Evolutionary conservation across 2,888 invertebrate genomes (phyloP), one percentile per base, ranked within the genome.

Genomic region (Hirtodrosophila histrioides): DNA sequence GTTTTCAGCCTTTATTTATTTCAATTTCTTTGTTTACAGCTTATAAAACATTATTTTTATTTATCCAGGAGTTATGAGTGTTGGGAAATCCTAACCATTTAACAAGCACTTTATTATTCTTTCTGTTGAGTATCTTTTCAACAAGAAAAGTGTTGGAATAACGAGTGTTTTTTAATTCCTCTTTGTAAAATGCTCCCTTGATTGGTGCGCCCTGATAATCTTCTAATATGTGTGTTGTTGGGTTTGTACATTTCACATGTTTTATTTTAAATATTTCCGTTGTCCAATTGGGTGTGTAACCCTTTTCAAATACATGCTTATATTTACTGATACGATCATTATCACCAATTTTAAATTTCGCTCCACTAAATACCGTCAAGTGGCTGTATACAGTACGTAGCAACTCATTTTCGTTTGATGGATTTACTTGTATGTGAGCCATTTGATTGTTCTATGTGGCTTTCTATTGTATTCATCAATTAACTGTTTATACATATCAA

Each of bases 241-340:
- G 88, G 68, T 33, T 33, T 33, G 33, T 5, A 10, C 81, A 64
- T 70, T 41, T 69, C 84, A 62, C 54, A 89, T 58, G 64, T 71
- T 27, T 51, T 58, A 88, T 77, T 57, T 73, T 71, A 67, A 89
- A 88, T 46, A 88, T 67, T 67, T 89, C 88, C 9, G 78, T 78
- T n/a, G 85, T 78, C 86, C 88, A 89, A 57, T 85, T 82, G 1
- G 86, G 82, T 37, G 84, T 87, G 67, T 81, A 89, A 2, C 85
- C 83, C 54, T 66, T 70, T 55, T 61, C 64, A 56, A 68, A 71
- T 35, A 54, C 10, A 69, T 73, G 58, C 41, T 73, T 66, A 40
- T 66, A 69, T 61, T 73, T 68, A 61, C 67, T 71, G 56, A 72
- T 68, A 48, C 75, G 55, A 23, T 69, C 66, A 48, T 51, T 12